Conservation (phyloP, 2,113 vertebrate species). For the Periophthalmodon schlosseri region DNA sequence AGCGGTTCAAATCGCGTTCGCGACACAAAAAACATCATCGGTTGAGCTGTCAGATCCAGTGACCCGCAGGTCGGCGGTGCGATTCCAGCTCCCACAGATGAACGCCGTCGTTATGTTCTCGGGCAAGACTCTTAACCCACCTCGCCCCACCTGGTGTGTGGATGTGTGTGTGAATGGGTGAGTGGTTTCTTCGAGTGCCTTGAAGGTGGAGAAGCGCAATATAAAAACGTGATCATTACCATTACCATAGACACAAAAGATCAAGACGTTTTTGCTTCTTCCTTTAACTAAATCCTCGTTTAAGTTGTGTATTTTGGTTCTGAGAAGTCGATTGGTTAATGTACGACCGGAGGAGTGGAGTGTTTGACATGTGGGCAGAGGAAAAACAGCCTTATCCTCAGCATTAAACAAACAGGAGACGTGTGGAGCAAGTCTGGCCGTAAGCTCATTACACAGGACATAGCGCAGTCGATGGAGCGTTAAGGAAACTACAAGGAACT, state of each 20-base stretch:
- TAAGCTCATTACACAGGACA: neutral
- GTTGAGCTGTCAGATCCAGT: no score
- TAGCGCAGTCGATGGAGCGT: neutral
- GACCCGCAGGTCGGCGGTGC: no score
- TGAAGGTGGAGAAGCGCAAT: no score
- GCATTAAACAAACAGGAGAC: conserved; percentile 49
- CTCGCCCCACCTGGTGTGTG: no score
- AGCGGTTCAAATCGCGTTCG: no score
- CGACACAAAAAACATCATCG: no score
- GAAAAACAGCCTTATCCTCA: conserved; percentile 24
- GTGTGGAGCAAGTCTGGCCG: neutral
- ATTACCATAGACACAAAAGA: neutral
- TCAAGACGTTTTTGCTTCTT: neutral
- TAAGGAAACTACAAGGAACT: neutral
- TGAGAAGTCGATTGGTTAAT: conserved; percentile 51
- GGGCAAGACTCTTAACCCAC: no score
- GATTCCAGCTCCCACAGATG: no score
- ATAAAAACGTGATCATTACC: no score
- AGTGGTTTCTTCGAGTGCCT: no score
- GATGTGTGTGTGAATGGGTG: no score
- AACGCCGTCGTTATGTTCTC: no score
- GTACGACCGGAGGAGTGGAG: conserved; percentile 48
- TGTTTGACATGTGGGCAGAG: conserved; percentile 62
- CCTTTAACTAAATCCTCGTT: neutral
- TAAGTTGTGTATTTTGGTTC: conserved; percentile 23